A percentile compares a stretch with the other conserved stretches of the same genome.
Conservation (phyloP, 2,888 invertebrate species). For the Mythimna loreyi region DNA sequence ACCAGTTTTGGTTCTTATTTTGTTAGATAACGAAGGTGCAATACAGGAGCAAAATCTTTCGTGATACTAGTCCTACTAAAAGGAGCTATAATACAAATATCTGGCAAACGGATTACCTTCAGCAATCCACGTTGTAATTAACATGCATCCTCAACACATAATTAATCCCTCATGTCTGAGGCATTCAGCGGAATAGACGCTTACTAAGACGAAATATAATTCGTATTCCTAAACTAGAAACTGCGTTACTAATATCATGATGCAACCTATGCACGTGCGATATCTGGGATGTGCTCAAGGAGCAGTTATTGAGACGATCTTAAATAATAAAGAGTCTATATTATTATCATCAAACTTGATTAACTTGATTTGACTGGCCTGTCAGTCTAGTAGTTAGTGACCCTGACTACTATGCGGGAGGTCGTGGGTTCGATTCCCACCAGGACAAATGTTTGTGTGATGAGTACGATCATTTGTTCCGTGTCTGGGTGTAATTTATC, state of each 20-base stretch:
- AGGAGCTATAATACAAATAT: background rate
- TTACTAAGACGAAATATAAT: background rate
- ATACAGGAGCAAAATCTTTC: background rate
- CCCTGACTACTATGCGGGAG: too few species aligned
- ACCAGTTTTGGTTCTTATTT: background rate
- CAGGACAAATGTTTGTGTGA: too few species aligned
- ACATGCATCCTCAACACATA: background rate
- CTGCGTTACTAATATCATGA: background rate
- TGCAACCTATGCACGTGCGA: background rate
- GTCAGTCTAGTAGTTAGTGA: too few species aligned
- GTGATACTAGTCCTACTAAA: background rate
- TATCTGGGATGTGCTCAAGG: background rate
- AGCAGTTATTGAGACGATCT: background rate
- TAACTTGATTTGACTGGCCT: too few species aligned
- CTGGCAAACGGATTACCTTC: background rate
- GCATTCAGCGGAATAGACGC: background rate
- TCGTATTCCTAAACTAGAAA: background rate
- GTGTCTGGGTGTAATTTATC: too few species aligned
- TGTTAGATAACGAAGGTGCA: background rate
- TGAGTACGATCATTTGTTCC: too few species aligned
- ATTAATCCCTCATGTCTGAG: slow-evolving; percentile 4
- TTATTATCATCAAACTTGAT: background rate
- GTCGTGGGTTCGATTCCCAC: too few species aligned
- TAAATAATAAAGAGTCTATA: background rate
- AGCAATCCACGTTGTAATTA: background rate